phyloP scores from a whole-genome alignment of 2,113 vertebrate species.

The Neopipo cinnamomea region DNA sequence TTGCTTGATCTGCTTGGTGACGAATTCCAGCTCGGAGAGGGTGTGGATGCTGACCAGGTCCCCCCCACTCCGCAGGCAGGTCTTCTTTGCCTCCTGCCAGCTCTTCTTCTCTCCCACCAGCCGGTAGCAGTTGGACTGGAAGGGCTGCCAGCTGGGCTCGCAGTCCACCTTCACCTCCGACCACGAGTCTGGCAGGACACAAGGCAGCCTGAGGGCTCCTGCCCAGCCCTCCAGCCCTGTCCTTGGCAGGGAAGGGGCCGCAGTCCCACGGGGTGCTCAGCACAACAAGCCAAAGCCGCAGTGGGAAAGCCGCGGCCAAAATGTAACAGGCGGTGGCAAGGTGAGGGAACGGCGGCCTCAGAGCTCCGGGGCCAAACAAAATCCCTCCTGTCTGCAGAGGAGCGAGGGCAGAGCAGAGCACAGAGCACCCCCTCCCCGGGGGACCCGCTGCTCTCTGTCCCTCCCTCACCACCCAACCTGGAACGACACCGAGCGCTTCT shows the following conservation, averaged over 20 bases:
- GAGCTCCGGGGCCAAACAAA: neutral
- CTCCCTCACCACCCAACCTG: neutral
- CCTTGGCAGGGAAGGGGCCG: neutral
- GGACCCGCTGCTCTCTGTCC: neutral
- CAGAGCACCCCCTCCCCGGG: neutral
- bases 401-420: neutral
- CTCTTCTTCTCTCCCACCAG: conserved; percentile 83
- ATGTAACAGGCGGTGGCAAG: fast-evolving
- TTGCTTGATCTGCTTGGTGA: conserved; percentile 87
- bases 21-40: conserved; percentile 90
- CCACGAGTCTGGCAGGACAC: conserved; percentile 66
- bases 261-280: neutral
- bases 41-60: conserved; percentile 95
- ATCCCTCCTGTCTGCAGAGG: neutral
- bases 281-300: neutral
- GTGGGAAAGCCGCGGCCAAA: neutral
- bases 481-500: fast-evolving
- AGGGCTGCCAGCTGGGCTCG: conserved; percentile 90
- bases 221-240: neutral
- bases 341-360: neutral
- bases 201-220: neutral
- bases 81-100: conserved; percentile 87
- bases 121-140: conserved; percentile 92
- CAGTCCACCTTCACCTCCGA: conserved; percentile 84
- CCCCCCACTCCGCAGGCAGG: conserved; percentile 85